phyloP scores from a whole-genome alignment of 2,113 vertebrate species.

The Athene cunicularia region DNA sequence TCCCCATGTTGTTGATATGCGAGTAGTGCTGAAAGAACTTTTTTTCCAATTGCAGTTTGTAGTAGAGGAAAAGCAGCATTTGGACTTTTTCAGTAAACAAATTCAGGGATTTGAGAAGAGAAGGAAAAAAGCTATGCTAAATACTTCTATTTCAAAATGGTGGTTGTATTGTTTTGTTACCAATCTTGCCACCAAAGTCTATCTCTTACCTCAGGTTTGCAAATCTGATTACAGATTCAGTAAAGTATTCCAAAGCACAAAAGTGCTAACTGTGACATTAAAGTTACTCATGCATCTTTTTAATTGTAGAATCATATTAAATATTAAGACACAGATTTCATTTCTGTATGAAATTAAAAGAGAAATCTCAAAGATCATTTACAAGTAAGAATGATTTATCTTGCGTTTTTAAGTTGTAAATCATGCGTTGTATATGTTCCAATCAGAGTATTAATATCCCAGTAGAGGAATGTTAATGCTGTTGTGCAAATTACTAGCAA shows the following conservation, averaged over 20 bases:
- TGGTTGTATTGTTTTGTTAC: background rate
- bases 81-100: background rate
- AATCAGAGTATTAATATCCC: background rate
- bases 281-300: background rate
- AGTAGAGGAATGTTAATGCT: background rate
- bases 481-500: background rate
- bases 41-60: background rate
- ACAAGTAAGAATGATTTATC: background rate
- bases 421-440: background rate
- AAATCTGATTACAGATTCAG: background rate
- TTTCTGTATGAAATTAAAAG: background rate
- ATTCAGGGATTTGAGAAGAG: background rate
- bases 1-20: background rate
- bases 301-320: background rate
- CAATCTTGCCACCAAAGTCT: accelerated
- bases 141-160: background rate
- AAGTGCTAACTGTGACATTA: background rate
- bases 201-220: background rate
- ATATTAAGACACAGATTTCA: background rate
- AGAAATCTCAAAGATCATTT: background rate
- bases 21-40: background rate
- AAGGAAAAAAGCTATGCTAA: background rate
- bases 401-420: background rate
- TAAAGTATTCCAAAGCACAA: background rate
- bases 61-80: background rate